Evolutionary conservation across 2,113 vertebrate genomes (phyloP), one percentile per base, ranked within the genome.

Genomic region (Corynorhinus townsendii): DNA sequence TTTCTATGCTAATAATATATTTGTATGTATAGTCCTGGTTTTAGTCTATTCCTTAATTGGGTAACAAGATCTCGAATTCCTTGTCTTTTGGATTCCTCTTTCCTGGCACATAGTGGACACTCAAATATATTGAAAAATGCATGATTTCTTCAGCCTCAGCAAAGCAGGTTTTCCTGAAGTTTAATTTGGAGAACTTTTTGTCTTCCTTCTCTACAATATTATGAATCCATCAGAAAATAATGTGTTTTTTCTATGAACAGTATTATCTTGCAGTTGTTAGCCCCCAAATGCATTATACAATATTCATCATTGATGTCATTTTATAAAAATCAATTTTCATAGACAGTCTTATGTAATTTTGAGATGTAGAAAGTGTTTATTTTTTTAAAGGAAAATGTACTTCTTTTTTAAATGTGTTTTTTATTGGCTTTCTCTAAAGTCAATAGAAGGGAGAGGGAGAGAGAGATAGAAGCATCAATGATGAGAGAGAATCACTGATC

Each of bases 321-420:
- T 88, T 72, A 81, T 93, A 81, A 93, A 93, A 95, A 89, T 93
- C 11, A 10, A 10, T 82, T 95, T 95, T 93, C 38, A 54, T 80
- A 84, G 59, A 54, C 11, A 90, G 26, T 84, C 87, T 91, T 59
- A 79, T 47, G 24, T 88, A 64, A 93, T 86, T 89, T 85, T 85
- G 59, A 94, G 19, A 76, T 86, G 66, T 93, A 84, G 35, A 83
- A 88, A 14, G 59, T 11, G 26, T 62, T 62, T 59, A 59, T 62
- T 62, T 59, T 59, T 62, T 62, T 28, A 62, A 62, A 59, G 56
- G 26, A 62, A 62, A 62, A 62, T 62, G 59, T 62, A 28, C 10
- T 24, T 56, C 54, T 62, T 62, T 59, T 62, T 62, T 28, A 62
- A 62, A 62, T 12, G 24, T 62, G 59, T 62, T 62, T 28, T 62